Evolutionary conservation across 2,888 invertebrate species (phyloP).

Genomic region (Scelioninae gen. 2): DNA sequence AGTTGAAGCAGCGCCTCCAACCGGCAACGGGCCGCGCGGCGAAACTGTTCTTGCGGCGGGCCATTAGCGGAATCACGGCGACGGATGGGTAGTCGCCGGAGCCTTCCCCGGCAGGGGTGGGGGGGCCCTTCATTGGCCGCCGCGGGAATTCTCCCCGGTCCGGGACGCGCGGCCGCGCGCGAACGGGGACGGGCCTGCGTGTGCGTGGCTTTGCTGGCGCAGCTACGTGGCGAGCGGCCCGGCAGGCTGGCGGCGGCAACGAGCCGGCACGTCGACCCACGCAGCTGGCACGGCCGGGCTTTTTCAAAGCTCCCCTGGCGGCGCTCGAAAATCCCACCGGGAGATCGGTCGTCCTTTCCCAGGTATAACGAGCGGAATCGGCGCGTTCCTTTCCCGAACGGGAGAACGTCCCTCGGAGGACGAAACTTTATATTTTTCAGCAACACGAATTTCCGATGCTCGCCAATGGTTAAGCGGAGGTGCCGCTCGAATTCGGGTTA

Average conservation of each 20-base stretch:
- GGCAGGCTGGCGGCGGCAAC: constrained; percentile 24
- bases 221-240: constrained; percentile 22
- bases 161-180: constrained; percentile 43
- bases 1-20: no score
- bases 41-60: no score
- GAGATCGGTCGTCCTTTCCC: constrained; percentile 69
- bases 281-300: constrained; percentile 60
- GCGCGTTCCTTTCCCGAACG: constrained; percentile 55
- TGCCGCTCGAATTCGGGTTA: constrained; percentile 6
- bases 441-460: constrained; percentile 10
- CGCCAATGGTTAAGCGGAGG: constrained; percentile 11
- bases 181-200: constrained; percentile 16
- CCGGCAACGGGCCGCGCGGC: no score
- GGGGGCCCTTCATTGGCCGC: constrained; percentile 70
- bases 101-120: constrained; percentile 70
- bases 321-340: constrained; percentile 69
- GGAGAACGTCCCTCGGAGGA: constrained; percentile 54
- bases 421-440: constrained; percentile 45
- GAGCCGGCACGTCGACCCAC: constrained; percentile 56
- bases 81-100: no score
- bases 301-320: constrained; percentile 62
- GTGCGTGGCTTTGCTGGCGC: constrained; percentile 34
- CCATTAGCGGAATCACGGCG: no score
- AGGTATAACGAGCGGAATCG: constrained; percentile 59
- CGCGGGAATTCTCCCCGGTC: constrained; percentile 61